Base-by-base conservation (phyloP, 1,140 invertebrate genomes). In the Drosophila jambulina region DNA sequence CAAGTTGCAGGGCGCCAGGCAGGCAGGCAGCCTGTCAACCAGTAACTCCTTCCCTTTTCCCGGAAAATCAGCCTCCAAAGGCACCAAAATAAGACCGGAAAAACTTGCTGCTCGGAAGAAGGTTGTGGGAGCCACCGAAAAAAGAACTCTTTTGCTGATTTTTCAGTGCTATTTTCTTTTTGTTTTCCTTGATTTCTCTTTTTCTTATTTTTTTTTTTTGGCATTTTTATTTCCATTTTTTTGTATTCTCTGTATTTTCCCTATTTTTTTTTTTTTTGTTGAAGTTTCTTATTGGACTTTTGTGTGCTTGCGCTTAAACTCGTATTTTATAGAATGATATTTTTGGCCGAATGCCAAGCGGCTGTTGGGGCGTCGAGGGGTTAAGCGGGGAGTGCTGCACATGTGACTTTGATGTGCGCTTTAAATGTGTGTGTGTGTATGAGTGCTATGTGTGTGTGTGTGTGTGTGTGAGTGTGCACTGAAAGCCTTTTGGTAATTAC, bases 311-410 rank as follows among this genome's bases (percentile, higher is more conserved):
- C 56, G 85, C 81, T 90, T 90, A 85, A 90, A 61, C 81, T 90
- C 85, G 85, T 90, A 88, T 90, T 85, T 88, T 90, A 90, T 88
- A 84, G 81, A 88, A 88, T 90, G 85, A 90, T 88, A 88, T 88
- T 88, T 83, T 85, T 88, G 85, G 85, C 85, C 54, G 64, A 53
- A 59, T 81, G 78, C 85, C 85, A 88, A 72, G 32, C 46, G 19
- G 32, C 7, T 23, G 29, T 34, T 10, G 8, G 51, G 46, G 32
- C 2, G 5, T 38, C 27, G 9, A 21, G 59, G 32, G 43, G 12
- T 34, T 13, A 36, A 34, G 38, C n/a, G 27, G 59, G 59, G 40
- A 13, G 32, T 12, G 12, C 23, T 54, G 59, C 40, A 46, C n/a
- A 63, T 62, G 58, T 84, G 82, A 80, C 80, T 82, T 82, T 82